A percentile compares a stretch with the other conserved stretches of the same genome.
These are phyloP conservation scores for Carassius gibelio DNA, from an alignment of 2,113 vertebrate species.

Conservation along the genomic window DNA sequence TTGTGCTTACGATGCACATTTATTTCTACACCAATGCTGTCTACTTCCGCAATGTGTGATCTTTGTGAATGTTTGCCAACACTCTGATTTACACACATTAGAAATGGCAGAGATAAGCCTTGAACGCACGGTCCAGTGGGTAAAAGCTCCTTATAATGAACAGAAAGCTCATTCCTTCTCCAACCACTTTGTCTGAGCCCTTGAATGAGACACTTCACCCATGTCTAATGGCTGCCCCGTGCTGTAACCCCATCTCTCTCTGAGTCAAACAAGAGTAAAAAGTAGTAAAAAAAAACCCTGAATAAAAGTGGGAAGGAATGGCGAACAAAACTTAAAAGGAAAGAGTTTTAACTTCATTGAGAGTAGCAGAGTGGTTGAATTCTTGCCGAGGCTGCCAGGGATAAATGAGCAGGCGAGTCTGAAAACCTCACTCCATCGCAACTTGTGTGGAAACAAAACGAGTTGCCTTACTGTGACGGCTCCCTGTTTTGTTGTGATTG, in stretches of 20 bases:
- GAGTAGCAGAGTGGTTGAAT: neutral
- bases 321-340: neutral
- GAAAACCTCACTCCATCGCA: neutral
- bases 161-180: constrained; percentile 20
- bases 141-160: constrained; percentile 16
- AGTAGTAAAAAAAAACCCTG: neutral
- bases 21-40: neutral
- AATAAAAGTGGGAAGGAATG: neutral
- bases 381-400: neutral
- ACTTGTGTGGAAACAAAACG: neutral
- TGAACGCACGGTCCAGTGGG: neutral
- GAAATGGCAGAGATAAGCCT: neutral
- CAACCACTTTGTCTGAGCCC: constrained; percentile 18
- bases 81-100: neutral
- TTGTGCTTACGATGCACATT: neutral
- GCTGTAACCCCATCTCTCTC: neutral
- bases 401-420: constrained; percentile 28
- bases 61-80: neutral
- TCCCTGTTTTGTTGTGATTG: constrained; percentile 31
- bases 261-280: constrained; percentile 13
- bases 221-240: neutral
- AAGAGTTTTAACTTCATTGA: constrained; percentile 1
- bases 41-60: neutral
- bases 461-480: constrained; percentile 19
- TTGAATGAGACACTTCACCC: constrained; percentile 10